Evolutionary conservation across 2,113 vertebrate genomes (phyloP).

Genomic region (Dolichallabes microphthalmus): DNA sequence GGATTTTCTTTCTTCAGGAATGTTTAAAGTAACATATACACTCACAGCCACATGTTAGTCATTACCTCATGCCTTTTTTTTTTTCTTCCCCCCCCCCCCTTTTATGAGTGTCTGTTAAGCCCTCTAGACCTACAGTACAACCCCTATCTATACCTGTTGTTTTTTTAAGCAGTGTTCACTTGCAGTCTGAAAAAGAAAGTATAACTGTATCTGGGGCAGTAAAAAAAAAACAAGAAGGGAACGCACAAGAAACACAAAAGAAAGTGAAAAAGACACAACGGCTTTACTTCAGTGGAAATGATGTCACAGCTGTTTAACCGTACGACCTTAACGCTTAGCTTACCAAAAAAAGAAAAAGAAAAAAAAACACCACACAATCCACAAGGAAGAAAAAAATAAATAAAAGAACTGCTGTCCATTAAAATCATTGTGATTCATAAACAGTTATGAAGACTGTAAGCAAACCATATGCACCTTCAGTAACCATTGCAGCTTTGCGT

Average conservation of each 20-base stretch:
- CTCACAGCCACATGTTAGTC: conserved; percentile 60
- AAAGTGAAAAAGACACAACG: neutral
- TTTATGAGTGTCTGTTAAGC: neutral
- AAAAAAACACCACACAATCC: neutral
- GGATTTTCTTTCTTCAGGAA: conserved; percentile 53
- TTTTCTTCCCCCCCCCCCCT: too few species aligned
- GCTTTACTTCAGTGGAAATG: conserved; percentile 21
- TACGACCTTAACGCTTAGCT: conserved; percentile 40
- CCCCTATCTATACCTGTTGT: too few species aligned
- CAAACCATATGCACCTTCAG: conserved; percentile 79
- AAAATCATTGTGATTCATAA: conserved; percentile 15
- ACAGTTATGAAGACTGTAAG: neutral
- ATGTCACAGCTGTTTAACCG: conserved; percentile 30
- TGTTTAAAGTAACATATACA: conserved; percentile 48
- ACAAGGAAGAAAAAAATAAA: neutral
- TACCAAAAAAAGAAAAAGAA: conserved; percentile 27
- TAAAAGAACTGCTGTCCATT: neutral
- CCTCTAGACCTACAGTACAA: neutral
- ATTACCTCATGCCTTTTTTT: conserved; percentile 48
- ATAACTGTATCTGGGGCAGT: neutral
- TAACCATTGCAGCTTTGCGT: conserved; percentile 75
- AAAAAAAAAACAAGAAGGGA: neutral
- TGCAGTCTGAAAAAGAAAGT: neutral
- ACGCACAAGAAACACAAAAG: too few species aligned
- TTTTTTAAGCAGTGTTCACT: conserved; percentile 3